Conservation (phyloP, 2,113 vertebrate genomes). For the Poecilia latipinna region DNA sequence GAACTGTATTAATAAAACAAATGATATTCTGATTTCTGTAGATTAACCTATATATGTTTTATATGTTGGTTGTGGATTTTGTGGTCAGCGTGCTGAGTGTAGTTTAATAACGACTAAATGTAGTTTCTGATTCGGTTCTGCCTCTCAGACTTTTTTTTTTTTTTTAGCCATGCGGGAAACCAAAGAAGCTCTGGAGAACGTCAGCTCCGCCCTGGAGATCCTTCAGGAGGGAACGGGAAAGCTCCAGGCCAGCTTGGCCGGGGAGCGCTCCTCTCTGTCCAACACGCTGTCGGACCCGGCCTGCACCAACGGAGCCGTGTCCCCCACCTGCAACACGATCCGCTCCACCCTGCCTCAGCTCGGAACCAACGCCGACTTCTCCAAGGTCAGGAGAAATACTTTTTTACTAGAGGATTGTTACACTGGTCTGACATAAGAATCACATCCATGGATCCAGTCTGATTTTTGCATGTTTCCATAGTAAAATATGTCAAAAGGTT, state of each 20-base stretch:
- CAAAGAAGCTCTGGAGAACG: constrained; percentile 84
- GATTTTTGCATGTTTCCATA: too few relatives aligned
- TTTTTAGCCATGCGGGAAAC: constrained; percentile 87
- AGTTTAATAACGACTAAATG: not conserved
- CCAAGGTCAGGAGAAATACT: constrained; percentile 72
- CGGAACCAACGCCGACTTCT: constrained; percentile 77
- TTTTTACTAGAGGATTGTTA: too few relatives aligned
- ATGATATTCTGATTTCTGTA: not conserved
- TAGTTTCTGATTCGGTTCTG: not conserved
- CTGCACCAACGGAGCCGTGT: constrained; percentile 75
- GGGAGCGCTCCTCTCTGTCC: constrained; percentile 78
- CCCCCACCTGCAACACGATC: constrained; percentile 83
- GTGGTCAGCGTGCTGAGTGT: not conserved
- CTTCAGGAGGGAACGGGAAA: constrained; percentile 80
- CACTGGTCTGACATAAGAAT: too few relatives aligned
- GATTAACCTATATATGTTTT: not conserved
- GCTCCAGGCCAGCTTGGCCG: constrained; percentile 80
- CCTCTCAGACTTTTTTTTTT: not conserved
- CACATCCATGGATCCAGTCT: too few relatives aligned
- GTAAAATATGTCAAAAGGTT: too few relatives aligned
- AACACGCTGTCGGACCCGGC: constrained; percentile 83
- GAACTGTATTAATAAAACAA: not conserved
- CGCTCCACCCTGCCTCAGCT: constrained; percentile 81
- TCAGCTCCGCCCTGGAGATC: constrained; percentile 82
- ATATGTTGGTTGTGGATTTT: constrained; percentile 28